Evolutionary conservation across 1,140 invertebrate genomes (phyloP).

Genomic region (Aporrectodea caliginosa): DNA sequence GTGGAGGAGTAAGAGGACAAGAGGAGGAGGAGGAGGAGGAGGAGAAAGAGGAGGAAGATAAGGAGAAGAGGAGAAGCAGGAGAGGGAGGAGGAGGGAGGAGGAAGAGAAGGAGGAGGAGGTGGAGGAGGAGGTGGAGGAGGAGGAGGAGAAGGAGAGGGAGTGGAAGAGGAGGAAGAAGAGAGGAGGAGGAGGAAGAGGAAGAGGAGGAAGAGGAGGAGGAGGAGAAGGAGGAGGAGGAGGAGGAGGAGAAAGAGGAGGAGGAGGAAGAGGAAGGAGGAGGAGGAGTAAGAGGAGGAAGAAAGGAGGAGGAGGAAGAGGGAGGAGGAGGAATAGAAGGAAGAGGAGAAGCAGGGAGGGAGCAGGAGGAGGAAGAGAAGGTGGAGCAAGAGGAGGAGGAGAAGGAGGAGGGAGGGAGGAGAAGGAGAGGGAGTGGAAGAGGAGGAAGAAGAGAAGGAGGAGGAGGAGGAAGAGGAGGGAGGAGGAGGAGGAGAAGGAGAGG

Average conservation of each 20-base stretch:
- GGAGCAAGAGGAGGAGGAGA: too few species aligned
- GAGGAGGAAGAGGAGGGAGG: conserved; percentile 9
- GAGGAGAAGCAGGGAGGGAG: too few species aligned
- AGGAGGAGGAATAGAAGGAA: too few species aligned
- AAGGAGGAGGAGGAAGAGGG: conserved; percentile 12
- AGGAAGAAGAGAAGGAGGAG: conserved; percentile 23
- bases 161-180: too few species aligned
- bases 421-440: too few species aligned
- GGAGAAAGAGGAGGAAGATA: too few species aligned
- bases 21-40: too few species aligned
- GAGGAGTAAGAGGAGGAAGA: conserved; percentile 34
- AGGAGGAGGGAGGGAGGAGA: conserved; percentile 2
- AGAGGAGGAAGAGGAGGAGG: conserved; percentile 27
- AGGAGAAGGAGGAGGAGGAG: conserved; percentile 24
- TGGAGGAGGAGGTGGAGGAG: conserved; percentile 3
- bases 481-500: background rate
- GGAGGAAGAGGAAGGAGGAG: conserved; percentile 36
- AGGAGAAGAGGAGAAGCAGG: too few species aligned
- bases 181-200: conserved; percentile 11
- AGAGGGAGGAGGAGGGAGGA: conserved; percentile 20
- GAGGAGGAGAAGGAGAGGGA: too few species aligned
- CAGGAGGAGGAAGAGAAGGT: too few species aligned
- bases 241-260: conserved; percentile 34
- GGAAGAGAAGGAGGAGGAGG: conserved; percentile 19
- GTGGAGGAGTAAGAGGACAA: too few species aligned